Evolutionary conservation across 2,113 vertebrate species (phyloP), one percentile per base, ranked within the genome.

Genomic region (Eudorcas thomsonii): DNA sequence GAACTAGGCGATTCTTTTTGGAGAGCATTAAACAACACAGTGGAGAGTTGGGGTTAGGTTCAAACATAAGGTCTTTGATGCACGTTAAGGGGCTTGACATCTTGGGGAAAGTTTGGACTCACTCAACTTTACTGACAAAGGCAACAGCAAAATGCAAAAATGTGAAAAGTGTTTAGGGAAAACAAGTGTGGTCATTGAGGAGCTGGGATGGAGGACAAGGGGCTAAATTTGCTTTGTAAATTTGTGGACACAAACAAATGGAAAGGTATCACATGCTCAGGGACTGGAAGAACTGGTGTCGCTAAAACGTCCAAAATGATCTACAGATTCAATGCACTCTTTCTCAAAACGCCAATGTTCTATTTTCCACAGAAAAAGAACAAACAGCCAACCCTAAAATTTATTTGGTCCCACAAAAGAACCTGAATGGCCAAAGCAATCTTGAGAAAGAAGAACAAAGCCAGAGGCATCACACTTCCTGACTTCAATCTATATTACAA

Each of bases 1-100:
- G 60, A 80, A 55, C 17, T 9, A 82, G 93, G 60, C 33, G 60
- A 77, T 54, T 59, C 9, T 59, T 48, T 85, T 57, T 17, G 23
- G 54, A 82, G 77, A 87, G 82, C 23, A 36, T 50, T 93, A 90
- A 59, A 50, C 17, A 91, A 88, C 80, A 45, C 71, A 82, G 25
- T 50, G 77, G 50, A 59, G 10, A 91, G 14, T 57, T 90, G 13
- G 26, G 13, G 30, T 62, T n/a, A 39, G 48, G 11, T 87, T 43
- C 45, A 96, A 55, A 54, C 67, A 71, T 14, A 94, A 88, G 12
- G 10, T 89, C 33, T 71, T 80, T 33, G 81, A 3, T 89, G 25
- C 19, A 92, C 54, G 6, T 84, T 88, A 92, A 90, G 45, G 39
- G n/a, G 33, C 57, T 30, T 64, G 12, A 71, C 26, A 23, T 80